Conservation (phyloP, 2,888 invertebrate species). For the Reticulitermes lucifugus region DNA sequence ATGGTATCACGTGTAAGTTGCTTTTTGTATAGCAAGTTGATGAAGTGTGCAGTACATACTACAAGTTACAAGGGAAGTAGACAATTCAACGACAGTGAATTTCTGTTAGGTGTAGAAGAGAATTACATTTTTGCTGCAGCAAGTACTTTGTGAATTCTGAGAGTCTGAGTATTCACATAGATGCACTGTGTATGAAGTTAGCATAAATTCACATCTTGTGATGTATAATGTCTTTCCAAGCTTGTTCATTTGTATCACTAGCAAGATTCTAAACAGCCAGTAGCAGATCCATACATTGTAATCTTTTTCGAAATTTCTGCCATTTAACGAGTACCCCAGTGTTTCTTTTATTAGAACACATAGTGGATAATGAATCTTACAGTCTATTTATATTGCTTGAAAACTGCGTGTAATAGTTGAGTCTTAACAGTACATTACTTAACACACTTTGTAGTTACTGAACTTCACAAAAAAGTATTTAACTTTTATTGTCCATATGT, state of each 20-base stretch:
- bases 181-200: not conserved
- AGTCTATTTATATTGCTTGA: too few relatives aligned
- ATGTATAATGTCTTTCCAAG: not conserved
- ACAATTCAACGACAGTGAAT: not conserved
- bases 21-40: not conserved
- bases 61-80: not conserved
- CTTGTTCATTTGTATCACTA: not conserved
- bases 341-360: too few relatives aligned
- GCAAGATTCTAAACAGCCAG: not conserved
- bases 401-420: too few relatives aligned
- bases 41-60: not conserved
- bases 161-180: not conserved
- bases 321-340: too few relatives aligned
- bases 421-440: too few relatives aligned
- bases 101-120: not conserved
- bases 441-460: too few relatives aligned
- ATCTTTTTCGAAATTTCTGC: too few relatives aligned
- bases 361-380: too few relatives aligned
- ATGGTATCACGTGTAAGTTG: not conserved
- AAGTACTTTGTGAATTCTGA: not conserved
- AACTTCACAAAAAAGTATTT: too few relatives aligned
- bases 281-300: not conserved
- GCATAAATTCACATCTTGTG: too few relatives aligned
- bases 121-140: not conserved
- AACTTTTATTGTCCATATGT: too few relatives aligned